Evolutionary conservation across 2,888 invertebrate species (phyloP), one percentile per base, ranked within the genome.

Genomic region (Stomorhina lunata): DNA sequence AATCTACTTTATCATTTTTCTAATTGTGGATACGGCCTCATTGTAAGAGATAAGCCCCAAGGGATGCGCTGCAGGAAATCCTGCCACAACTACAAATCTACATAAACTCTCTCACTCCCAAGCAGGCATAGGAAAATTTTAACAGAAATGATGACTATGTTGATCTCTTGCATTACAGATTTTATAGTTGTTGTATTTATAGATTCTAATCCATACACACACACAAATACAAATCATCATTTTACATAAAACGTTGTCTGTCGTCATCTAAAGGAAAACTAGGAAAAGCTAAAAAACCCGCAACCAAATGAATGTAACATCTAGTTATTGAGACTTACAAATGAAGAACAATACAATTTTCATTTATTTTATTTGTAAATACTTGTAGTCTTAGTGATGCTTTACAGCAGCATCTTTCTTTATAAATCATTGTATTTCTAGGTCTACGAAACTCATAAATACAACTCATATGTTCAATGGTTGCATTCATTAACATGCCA

Each of bases 51-150:
- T 65, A 65, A 78, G 63, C 81, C 78, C 73, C 81, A 82, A 73
- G 81, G 78, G 78, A 78, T 78, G 81, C 81, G 69, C 73, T 75
- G 73, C 73, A 82, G 78, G 81, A 82, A 69, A 82, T 82, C 81
- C 81, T 82, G 78, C 81, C 78, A 78, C 78, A 82, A 75, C 73
- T 65, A 65, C 68, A 81, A 81, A 77, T 77, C 71, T 34, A 40
- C 43, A 34, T 48, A 48, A 17, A 17, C 45, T 61, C 37, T 32
- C 27, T 27, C 40, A 57, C 12, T 17, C 40, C 12, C 15, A 40
- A 12, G 10, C 29, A 15, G 57, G 45, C 15, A 6, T 5, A 69
- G 15, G 50, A 73, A 68, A 40, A 25, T n/a, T n/a, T n/a, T n/a
- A n/a, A n/a, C n/a, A 32, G 12, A 59, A 4, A 48, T 32, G 34